Percentiles rank a stretch among this genome's conserved stretches.
phyloP scores from a whole-genome alignment of 92 coral and sea anemone genomes.

The Muricea muricata region DNA sequence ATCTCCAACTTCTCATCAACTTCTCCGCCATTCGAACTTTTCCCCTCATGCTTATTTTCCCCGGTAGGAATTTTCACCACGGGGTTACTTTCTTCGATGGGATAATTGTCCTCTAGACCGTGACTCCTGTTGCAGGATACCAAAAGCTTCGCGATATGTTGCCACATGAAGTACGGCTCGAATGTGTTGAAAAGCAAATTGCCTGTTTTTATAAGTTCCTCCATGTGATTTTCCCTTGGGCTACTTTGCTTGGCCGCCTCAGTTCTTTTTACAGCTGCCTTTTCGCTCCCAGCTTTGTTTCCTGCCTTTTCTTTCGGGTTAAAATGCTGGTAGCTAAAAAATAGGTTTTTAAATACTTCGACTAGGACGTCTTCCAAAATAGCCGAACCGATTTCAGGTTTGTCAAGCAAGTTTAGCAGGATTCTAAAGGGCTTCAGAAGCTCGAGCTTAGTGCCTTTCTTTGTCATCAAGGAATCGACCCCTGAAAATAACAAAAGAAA shows the following conservation, averaged over 20 bases:
- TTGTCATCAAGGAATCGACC: not conserved
- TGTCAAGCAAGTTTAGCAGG: constrained; percentile 82
- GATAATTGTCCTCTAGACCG: constrained; percentile 44
- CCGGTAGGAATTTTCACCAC: not conserved
- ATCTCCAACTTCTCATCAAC: constrained; percentile 1
- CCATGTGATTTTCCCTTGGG: constrained; percentile 73
- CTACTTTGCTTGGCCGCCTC: constrained; percentile 5
- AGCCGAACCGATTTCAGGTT: constrained; percentile 89
- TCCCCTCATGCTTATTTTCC: constrained; percentile 3
- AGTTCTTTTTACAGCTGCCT: not conserved
- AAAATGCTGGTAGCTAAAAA: constrained; percentile 28
- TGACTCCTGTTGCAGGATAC: constrained; percentile 62
- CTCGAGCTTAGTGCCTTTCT: constrained; percentile 64
- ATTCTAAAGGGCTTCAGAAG: constrained; percentile 88
- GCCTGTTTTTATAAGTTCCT: constrained; percentile 89
- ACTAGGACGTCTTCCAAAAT: constrained; percentile 89
- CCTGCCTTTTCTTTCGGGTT: not conserved
- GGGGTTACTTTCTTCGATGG: not conserved
- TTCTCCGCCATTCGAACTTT: not conserved
- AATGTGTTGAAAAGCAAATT: constrained; percentile 91
- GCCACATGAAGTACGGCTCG: constrained; percentile 99
- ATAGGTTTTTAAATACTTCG: constrained; percentile 85
- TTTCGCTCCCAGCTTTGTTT: not conserved
- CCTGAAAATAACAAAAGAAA: not conserved
- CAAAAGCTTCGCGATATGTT: constrained; percentile 82